Conservation (phyloP, 1,140 invertebrate genomes). For the Brachionus rubens region DNA sequence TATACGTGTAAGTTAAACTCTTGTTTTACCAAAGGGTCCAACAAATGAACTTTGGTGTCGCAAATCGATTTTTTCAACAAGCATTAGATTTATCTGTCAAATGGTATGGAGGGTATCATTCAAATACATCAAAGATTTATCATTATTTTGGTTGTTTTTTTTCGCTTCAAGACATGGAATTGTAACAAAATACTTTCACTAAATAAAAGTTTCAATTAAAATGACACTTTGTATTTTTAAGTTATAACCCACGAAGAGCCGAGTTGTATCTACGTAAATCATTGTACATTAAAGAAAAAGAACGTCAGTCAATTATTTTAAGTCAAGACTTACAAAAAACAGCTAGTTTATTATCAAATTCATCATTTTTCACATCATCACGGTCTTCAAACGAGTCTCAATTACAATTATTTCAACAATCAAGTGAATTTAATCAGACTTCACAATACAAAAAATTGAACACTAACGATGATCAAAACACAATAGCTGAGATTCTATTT, state of each 20-base stretch:
- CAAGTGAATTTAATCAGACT: background rate
- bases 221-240: background rate
- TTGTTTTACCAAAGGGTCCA: constrained; percentile 15
- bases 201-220: background rate
- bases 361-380: background rate
- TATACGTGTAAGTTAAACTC: too few relatives aligned
- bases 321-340: background rate
- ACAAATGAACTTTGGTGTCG: background rate
- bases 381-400: constrained; percentile 1
- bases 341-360: constrained; percentile 6
- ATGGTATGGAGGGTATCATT: constrained; percentile 23
- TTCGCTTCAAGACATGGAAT: constrained; percentile 39
- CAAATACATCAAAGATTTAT: constrained; percentile 34
- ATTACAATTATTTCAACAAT: background rate
- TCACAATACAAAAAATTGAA: background rate
- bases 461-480: constrained; percentile 27
- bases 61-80: constrained; percentile 1
- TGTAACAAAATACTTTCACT: background rate
- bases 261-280: constrained; percentile 41
- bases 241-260: constrained; percentile 25
- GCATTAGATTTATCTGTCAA: background rate
- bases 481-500: constrained; percentile 34
- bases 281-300: constrained; percentile 24
- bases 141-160: constrained; percentile 45
- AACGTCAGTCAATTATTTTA: background rate